Conservation (phyloP, 2,797 vertebrate genomes). For the Labeo calbasu region DNA sequence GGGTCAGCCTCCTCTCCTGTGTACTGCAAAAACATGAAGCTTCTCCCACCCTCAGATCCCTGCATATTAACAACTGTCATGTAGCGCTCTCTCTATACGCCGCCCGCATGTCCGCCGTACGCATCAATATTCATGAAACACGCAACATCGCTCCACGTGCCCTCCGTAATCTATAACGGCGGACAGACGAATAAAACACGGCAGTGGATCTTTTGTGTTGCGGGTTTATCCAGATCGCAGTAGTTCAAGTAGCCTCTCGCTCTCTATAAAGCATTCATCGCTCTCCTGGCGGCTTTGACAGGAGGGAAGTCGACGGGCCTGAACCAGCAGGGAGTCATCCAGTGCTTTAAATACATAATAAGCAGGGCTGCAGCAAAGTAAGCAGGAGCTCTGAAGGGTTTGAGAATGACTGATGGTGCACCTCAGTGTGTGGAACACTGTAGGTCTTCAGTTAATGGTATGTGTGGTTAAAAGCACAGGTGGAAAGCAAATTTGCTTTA, state of each 20-base stretch:
- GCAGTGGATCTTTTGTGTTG: slow-evolving; percentile 15
- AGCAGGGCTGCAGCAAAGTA: slow-evolving; percentile 20
- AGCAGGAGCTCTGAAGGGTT: not conserved
- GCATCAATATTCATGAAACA: slow-evolving; percentile 57
- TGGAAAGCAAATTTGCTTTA: slow-evolving; percentile 15
- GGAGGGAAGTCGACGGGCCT: slow-evolving; percentile 12
- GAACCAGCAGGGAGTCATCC: slow-evolving; percentile 39
- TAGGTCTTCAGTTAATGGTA: slow-evolving; percentile 3
- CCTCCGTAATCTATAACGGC: slow-evolving; percentile 43
- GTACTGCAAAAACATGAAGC: slow-evolving; percentile 42
- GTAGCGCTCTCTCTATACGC: not conserved
- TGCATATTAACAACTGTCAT: slow-evolving; percentile 50
- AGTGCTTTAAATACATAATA: slow-evolving; percentile 52
- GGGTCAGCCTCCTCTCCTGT: slow-evolving; percentile 44
- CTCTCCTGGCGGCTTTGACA: slow-evolving; percentile 40
- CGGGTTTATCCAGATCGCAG: slow-evolving; percentile 29
- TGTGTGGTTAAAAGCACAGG: not conserved
- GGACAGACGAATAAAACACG: slow-evolving; percentile 3
- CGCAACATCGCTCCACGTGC: slow-evolving; percentile 22
- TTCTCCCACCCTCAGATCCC: slow-evolving; percentile 35
- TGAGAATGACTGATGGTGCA: slow-evolving; percentile 15
- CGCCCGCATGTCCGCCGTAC: not conserved
- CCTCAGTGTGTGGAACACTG: not conserved
- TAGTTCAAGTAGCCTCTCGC: slow-evolving; percentile 37
- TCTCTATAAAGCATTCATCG: slow-evolving; percentile 46